Percentiles rank a stretch among this genome's conserved stretches.
These are phyloP conservation scores for Notospermus geniculatus DNA, from an alignment of 1,140 invertebrate genomes.

Conservation along the genomic window DNA sequence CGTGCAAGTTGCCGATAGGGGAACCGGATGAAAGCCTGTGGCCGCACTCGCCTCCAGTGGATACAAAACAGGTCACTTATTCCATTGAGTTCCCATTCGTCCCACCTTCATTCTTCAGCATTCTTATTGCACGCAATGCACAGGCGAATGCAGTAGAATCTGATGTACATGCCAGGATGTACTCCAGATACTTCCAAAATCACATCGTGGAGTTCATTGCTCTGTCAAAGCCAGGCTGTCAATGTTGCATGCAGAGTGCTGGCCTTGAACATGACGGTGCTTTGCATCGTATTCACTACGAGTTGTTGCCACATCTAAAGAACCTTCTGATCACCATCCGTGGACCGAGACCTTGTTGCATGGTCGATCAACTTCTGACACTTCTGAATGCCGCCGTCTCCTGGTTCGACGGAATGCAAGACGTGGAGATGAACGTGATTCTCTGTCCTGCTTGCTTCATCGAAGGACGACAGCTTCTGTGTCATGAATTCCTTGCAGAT, in stretches of 20 bases:
- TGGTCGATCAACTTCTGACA: constrained; percentile 11
- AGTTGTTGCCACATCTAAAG: constrained; percentile 17
- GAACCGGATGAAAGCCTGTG: constrained; percentile 19
- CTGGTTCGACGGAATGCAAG: constrained; percentile 14
- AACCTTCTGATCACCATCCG: constrained; percentile 12
- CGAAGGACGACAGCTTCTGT: background rate
- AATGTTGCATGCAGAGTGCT: background rate
- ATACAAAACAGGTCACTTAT: constrained; percentile 14
- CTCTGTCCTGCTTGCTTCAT: constrained; percentile 16
- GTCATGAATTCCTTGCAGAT: background rate
- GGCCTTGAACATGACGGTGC: background rate
- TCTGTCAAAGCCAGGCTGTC: background rate
- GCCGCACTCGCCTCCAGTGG: constrained; percentile 5
- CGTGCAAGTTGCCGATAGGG: constrained; percentile 19
- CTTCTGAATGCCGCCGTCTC: constrained; percentile 11
- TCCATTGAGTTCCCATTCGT: constrained; percentile 13
- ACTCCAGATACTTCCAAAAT: background rate
- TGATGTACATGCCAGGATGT: background rate
- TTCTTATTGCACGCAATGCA: background rate
- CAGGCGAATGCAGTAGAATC: background rate
- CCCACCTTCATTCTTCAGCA: constrained; percentile 19
- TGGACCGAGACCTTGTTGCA: constrained; percentile 20
- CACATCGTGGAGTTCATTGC: background rate
- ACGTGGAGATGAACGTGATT: constrained; percentile 11
- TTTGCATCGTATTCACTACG: constrained; percentile 15